A percentile compares a stretch with the other conserved stretches of the same genome.
These are phyloP conservation scores for Drosophila gaucha DNA, from an alignment of 2,888 invertebrate species.

Conservation along the genomic window DNA sequence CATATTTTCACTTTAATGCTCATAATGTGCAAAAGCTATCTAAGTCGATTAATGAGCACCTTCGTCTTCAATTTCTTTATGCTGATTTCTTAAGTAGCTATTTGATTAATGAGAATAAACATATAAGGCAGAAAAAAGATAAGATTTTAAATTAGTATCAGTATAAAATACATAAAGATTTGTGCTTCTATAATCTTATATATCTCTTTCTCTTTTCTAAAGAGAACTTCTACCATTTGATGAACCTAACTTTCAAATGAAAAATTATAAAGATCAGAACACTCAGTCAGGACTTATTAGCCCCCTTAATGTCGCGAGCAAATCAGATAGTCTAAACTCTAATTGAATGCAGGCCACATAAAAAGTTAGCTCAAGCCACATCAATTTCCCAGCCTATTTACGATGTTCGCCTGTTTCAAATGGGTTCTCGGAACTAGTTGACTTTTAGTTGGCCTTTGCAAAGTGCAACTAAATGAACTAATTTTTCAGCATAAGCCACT, in stretches of 20 bases:
- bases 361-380: constrained; percentile 15
- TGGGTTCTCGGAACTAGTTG: constrained; percentile 30
- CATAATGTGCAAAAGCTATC: too few species aligned
- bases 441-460: constrained; percentile 18
- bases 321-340: constrained; percentile 23
- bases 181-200: too few species aligned
- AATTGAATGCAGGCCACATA: constrained; percentile 44
- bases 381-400: constrained; percentile 66
- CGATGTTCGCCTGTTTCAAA: constrained; percentile 43
- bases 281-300: background rate
- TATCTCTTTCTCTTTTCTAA: too few species aligned
- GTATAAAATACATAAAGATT: too few species aligned
- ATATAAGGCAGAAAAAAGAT: too few species aligned
- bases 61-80: too few species aligned
- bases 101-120: too few species aligned
- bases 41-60: background rate
- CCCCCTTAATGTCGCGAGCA: constrained; percentile 6
- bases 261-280: constrained; percentile 22
- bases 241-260: background rate
- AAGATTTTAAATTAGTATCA: too few species aligned
- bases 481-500: constrained; percentile 72
- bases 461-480: constrained; percentile 71
- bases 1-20: too few species aligned
- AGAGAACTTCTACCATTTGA: too few species aligned
- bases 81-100: too few species aligned